These are phyloP conservation scores for Drosophila nannoptera DNA, from an alignment of 1,140 invertebrate species.

Conservation along the genomic window DNA sequence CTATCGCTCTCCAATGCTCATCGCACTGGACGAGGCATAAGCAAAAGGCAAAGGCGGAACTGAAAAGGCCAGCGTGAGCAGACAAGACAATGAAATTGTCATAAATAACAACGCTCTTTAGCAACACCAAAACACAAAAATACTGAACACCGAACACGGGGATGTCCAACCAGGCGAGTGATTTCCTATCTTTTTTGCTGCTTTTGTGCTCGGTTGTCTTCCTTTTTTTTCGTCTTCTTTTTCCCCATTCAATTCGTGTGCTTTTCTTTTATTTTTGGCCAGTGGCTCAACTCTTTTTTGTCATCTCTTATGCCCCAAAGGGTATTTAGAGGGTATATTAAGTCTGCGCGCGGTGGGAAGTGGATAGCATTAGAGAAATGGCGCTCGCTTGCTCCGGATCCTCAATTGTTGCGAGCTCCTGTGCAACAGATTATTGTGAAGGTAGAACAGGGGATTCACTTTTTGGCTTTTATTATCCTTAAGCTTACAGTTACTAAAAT, in stretches of 20 bases:
- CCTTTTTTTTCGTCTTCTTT: constrained; percentile 16
- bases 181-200: constrained; percentile 32
- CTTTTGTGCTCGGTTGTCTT: background rate
- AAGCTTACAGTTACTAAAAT: too few relatives aligned
- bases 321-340: constrained; percentile 67
- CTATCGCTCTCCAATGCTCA: background rate
- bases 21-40: constrained; percentile 42
- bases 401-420: background rate
- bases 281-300: constrained; percentile 72
- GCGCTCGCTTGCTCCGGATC: background rate
- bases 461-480: background rate
- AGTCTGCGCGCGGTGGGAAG: constrained; percentile 26
- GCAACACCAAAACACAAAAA: constrained; percentile 51
- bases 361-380: constrained; percentile 9
- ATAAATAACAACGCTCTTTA: constrained; percentile 71
- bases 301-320: constrained; percentile 61
- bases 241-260: constrained; percentile 9
- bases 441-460: background rate
- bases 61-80: constrained; percentile 67
- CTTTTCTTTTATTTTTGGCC: constrained; percentile 53
- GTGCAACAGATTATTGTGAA: background rate
- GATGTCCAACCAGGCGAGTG: constrained; percentile 58
- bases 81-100: constrained; percentile 77
- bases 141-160: constrained; percentile 20
- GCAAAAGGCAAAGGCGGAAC: constrained; percentile 67